Evolutionary conservation across 2,888 invertebrate species (phyloP), one percentile per base, ranked within the genome.

Genomic region (Hypercompe scribonia): DNA sequence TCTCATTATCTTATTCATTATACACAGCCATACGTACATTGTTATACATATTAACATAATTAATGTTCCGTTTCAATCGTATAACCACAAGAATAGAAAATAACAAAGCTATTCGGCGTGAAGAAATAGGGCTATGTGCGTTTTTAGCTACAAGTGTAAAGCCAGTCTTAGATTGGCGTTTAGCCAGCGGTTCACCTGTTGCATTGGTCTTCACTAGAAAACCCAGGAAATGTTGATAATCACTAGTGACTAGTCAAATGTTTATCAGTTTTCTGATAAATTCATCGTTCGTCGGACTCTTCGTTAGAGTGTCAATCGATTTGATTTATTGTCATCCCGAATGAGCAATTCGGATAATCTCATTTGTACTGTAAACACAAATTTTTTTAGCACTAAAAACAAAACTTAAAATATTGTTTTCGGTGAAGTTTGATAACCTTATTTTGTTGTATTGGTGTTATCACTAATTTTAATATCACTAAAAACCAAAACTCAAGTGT

Each of bases 101-200:
- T 15, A 61, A 61, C 18, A 61, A 31, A 31, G 61, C 61, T 18
- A 65, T 34, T 36, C n/a, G 10, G 7, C 4, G 24, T 36, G 13
- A 36, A 65, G 64, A 36, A 34, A 11, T 54, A 36, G 33, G 24
- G 63, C 28, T 61, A 31, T 15, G 28, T 34, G 31, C 58, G 58
- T 68, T 61, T 33, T 39, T 13, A 33, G 33, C 63, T 33, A 28
- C 69, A 21, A 63, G n/a, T 64, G 70, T 70, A 46, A 34, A 64
- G 33, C n/a, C 46, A 63, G 31, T 58, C 31, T 64, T 61, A 66
- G 63, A 46, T 77, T 90, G 90, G 90, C 90, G 72, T 63, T 33
- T 28, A 72, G 86, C 90, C 90, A 90, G 84, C 54, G 18, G 28
- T 24, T 85, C 90, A 90, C 90, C 90, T 90, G 90, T 90, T 90